A percentile compares a stretch with the other conserved stretches of the same genome.
Conservation (phyloP, 2,888 invertebrate genomes). For the Prosopocoilus inquinatus region DNA sequence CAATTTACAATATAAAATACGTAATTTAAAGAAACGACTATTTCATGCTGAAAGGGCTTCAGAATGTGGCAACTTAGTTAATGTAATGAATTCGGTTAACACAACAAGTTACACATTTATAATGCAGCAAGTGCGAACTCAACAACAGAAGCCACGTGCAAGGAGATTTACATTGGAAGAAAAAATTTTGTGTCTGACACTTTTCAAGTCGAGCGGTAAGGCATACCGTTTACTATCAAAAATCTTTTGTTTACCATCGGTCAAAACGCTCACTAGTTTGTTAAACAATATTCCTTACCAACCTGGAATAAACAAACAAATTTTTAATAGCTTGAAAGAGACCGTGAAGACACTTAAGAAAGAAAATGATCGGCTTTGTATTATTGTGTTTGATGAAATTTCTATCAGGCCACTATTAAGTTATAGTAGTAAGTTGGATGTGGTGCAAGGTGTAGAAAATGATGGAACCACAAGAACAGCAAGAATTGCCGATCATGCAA, state of each 20-base stretch:
- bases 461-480: conserved; percentile 11
- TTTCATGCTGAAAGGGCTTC: not conserved
- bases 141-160: conserved; percentile 3
- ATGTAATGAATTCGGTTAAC: conserved; percentile 5
- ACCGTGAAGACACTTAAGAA: not conserved
- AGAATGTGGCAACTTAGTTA: not conserved
- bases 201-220: no score
- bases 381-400: no score
- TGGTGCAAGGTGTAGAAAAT: no score
- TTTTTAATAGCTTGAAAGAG: no score
- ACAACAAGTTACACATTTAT: conserved; percentile 15
- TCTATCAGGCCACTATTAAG: not conserved
- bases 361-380: no score
- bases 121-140: conserved; percentile 18
- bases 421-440: conserved; percentile 26
- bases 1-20: no score
- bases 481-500: no score
- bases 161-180: conserved; percentile 11
- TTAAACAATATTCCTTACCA: no score
- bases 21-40: not conserved
- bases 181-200: conserved; percentile 17
- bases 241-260: no score
- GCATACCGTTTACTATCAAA: no score
- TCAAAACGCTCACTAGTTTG: no score
- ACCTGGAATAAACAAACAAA: no score